phyloP scores from a whole-genome alignment of 2,888 invertebrate species.

The Hesperia comma region DNA sequence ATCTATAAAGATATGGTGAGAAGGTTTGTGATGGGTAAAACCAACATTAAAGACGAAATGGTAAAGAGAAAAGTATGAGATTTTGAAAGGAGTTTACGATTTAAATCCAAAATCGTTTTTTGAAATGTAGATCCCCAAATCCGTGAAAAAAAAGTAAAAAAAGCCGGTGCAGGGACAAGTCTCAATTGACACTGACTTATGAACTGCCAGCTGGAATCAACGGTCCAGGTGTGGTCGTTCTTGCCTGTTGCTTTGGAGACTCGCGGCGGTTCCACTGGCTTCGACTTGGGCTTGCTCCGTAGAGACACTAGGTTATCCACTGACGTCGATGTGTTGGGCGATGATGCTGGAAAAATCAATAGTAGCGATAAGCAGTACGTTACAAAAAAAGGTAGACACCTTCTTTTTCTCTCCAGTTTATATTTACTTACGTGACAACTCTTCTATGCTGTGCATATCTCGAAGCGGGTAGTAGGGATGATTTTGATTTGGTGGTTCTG shows the following conservation, averaged over 20 bases:
- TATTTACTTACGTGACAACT: conserved; percentile 74
- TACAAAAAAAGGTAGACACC: too few relatives aligned
- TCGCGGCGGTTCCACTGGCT: conserved; percentile 89
- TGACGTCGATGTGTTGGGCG: conserved; percentile 85
- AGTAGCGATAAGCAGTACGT: not conserved
- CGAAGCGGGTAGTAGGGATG: conserved; percentile 78
- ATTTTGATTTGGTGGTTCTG: conserved; percentile 84
- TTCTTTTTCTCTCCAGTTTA: not conserved
- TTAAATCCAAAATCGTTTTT: not conserved
- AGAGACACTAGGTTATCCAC: conserved; percentile 86
- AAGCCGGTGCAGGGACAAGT: conserved; percentile 31
- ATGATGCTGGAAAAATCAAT: conserved; percentile 64
- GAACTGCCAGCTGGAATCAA: conserved; percentile 96
- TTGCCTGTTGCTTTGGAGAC: conserved; percentile 79
- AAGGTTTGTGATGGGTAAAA: not conserved
- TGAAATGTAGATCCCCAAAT: conserved; percentile 10
- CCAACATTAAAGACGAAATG: not conserved
- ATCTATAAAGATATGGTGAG: not conserved
- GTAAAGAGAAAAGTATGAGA: not conserved
- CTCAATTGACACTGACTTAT: conserved; percentile 84
- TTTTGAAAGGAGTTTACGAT: not conserved
- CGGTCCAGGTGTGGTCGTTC: conserved; percentile 88
- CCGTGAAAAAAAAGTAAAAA: conserved; percentile 24
- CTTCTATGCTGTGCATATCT: conserved; percentile 82
- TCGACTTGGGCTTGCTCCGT: conserved; percentile 85